Evolutionary conservation across 2,113 vertebrate species (phyloP), one percentile per base, ranked within the genome.

Genomic region (Chlorodrepanis virens): DNA sequence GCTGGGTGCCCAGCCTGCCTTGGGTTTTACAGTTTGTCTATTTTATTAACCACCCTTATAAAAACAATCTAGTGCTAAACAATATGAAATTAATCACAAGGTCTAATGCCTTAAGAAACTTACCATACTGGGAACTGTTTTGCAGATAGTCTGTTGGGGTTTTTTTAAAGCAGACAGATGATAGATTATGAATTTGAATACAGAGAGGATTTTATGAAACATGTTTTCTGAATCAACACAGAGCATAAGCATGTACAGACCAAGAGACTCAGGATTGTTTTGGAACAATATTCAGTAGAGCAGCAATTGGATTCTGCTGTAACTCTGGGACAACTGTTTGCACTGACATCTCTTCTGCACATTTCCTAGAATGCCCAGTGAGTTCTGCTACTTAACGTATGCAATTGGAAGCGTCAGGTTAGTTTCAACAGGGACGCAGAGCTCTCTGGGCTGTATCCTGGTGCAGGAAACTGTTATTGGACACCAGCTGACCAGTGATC

Each of bases 31-130:
- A 92, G 89, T 95, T 95, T 86, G 72, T 89, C 72, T 87, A 86
- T 89, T 96, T 93, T 93, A 83, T 89, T 81, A 94, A 95, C 83
- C 83, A 71, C 64, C n/a, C 80, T 95, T 92, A 81, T 23, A 93
- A 92, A 96, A 97, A 96, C 91, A 95, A 95, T 52, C 74, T 79
- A 89, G 65, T 91, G 74, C 80, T 89, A 87, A 97, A 91, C 83
- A 93, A 82, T 84, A 89, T 91, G 77, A 94, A 87, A 83, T 94
- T 39, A 89, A 94, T 97, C 60, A 78, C 15, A 60, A 94, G 61
- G 53, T 82, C 78, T 89, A 64, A 84, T 87, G 56, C 63, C 83
- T 83, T 89, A 84, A 92, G 60, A 90, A 92, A 78, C 40, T 68
- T 92, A 81, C 60, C 80, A 89, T 84, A 94, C 65, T 87, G 95